Conservation (phyloP, 1,140 invertebrate genomes). For the Pachyrhynchus sulphureomaculatus region DNA sequence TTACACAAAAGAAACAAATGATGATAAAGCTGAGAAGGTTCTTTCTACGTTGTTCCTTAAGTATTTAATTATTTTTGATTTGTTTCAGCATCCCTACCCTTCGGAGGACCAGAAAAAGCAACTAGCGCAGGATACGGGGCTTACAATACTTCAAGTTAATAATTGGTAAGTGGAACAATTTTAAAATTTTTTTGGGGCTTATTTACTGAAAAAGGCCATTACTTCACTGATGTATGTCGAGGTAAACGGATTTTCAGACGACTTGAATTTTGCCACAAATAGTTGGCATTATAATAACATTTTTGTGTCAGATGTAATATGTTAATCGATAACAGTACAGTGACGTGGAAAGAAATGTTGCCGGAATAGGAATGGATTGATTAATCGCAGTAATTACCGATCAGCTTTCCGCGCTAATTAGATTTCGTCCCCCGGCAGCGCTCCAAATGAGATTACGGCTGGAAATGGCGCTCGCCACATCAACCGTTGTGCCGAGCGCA, state of each 20-base stretch:
- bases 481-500: conserved; percentile 42
- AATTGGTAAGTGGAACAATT: conserved; percentile 94
- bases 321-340: not conserved
- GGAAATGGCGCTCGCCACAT: conserved; percentile 49
- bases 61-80: conserved; percentile 38
- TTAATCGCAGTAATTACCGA: conserved; percentile 53
- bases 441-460: conserved; percentile 50
- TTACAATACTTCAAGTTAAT: conserved; percentile 99
- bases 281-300: too few relatives aligned
- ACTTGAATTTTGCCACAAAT: too few relatives aligned
- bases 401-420: conserved; percentile 53
- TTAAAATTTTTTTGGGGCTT: too few relatives aligned
- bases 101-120: conserved; percentile 99
- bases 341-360: conserved; percentile 40
- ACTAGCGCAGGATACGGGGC: conserved; percentile 98
- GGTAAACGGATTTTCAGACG: too few relatives aligned
- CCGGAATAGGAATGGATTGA: conserved; percentile 49
- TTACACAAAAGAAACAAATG: too few relatives aligned
- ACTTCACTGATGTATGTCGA: too few relatives aligned
- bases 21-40: too few relatives aligned
- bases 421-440: conserved; percentile 49
- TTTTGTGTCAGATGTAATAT: too few relatives aligned
- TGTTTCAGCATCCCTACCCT: conserved; percentile 98
- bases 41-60: too few relatives aligned
- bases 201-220: too few relatives aligned